phyloP scores from a whole-genome alignment of 2,797 vertebrate species.

The Sebastes paucispinis region DNA sequence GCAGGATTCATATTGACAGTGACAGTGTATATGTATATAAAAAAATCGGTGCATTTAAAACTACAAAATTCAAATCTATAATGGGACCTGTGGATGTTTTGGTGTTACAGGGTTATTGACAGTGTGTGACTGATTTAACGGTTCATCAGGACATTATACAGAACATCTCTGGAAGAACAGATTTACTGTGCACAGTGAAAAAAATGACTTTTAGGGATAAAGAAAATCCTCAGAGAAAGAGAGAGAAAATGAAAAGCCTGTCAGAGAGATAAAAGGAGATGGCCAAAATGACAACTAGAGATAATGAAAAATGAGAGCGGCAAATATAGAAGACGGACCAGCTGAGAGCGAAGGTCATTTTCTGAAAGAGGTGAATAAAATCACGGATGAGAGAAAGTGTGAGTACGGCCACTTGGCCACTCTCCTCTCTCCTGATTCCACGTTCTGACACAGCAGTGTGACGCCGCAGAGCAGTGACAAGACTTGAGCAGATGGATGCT shows the following conservation, averaged over 20 bases:
- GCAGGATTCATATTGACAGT: neutral
- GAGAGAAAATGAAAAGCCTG: constrained; percentile 55
- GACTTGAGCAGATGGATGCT: constrained; percentile 36
- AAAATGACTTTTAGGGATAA: constrained; percentile 40
- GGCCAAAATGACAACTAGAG: constrained; percentile 43
- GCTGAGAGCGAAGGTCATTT: constrained; percentile 43
- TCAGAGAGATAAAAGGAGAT: constrained; percentile 55
- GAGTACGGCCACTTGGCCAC: constrained; percentile 1
- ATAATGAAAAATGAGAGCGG: constrained; percentile 53
- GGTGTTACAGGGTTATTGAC: neutral
- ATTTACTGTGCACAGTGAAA: constrained; percentile 37
- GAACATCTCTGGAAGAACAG: constrained; percentile 32
- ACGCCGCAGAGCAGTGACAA: constrained; percentile 11
- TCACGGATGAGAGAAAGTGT: neutral
- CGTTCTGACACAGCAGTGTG: constrained; percentile 29
- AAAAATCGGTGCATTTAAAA: neutral
- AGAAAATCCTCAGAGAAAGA: constrained; percentile 51
- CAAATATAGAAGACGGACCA: constrained; percentile 32
- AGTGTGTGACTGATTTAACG: neutral
- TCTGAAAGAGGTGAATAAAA: constrained; percentile 47
- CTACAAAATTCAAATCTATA: neutral
- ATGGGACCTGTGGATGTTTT: too few species aligned
- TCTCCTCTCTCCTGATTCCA: constrained; percentile 1
- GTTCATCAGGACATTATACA: constrained; percentile 24
- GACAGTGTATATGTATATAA: neutral